These are phyloP conservation scores for Gastrophysa polygoni DNA, from an alignment of 2,888 invertebrate species.

Conservation along the genomic window DNA sequence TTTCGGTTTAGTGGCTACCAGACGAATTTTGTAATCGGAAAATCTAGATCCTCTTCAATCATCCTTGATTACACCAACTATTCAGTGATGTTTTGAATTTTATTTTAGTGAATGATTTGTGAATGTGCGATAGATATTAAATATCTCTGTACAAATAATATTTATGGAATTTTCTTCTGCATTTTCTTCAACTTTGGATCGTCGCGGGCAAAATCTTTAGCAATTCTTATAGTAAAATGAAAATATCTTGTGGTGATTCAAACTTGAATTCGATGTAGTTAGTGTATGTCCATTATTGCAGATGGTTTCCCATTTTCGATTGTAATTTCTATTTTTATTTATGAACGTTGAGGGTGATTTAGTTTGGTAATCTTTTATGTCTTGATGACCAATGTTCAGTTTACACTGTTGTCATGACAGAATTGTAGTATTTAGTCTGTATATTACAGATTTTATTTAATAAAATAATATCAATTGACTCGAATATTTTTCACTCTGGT, in stretches of 20 bases:
- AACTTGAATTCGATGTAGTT: background rate
- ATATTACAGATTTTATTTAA: slow-evolving; percentile 56
- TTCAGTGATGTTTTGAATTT: slow-evolving; percentile 37
- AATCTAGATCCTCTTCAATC: slow-evolving; percentile 31
- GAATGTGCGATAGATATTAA: slow-evolving; percentile 32
- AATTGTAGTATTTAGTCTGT: slow-evolving; percentile 50
- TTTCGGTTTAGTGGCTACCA: background rate
- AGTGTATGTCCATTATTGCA: slow-evolving; percentile 8
- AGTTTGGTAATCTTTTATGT: slow-evolving; percentile 34
- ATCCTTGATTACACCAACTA: slow-evolving; percentile 34
- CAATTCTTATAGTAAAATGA: background rate
- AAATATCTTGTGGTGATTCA: background rate
- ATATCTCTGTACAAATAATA: slow-evolving; percentile 39
- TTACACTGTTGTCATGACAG: slow-evolving; percentile 42
- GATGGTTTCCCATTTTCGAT: slow-evolving; percentile 17
- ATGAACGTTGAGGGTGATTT: slow-evolving; percentile 22
- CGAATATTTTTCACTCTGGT: background rate
- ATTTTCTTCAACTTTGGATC: background rate
- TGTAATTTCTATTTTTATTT: slow-evolving; percentile 25
- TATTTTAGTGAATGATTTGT: slow-evolving; percentile 34
- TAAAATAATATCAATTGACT: slow-evolving; percentile 27
- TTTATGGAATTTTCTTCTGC: background rate
- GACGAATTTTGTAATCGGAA: slow-evolving; percentile 2
- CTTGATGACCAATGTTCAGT: slow-evolving; percentile 37
- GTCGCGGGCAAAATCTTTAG: background rate